phyloP scores from a whole-genome alignment of 1,140 invertebrate species.

The Formica selysi region DNA sequence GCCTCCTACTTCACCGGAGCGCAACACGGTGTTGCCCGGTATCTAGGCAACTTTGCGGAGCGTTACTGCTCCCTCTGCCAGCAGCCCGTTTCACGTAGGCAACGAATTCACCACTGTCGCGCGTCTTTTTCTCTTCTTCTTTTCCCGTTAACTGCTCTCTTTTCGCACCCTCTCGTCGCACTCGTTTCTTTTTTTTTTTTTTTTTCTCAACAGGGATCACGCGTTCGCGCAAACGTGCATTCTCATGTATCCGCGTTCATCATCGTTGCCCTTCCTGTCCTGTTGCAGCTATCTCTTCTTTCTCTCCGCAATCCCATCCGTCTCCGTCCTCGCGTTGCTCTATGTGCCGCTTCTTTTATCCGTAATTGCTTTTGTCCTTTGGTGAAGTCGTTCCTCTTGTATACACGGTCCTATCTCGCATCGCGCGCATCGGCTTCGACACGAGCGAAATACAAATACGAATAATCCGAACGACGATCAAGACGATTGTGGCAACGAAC shows the following conservation, averaged over 20 bases:
- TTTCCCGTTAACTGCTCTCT: neutral
- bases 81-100: constrained; percentile 50
- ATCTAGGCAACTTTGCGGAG: constrained; percentile 74
- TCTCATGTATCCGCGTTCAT: constrained; percentile 29
- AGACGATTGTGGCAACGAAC: constrained; percentile 40
- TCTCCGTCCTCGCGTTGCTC: constrained; percentile 20
- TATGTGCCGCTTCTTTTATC: constrained; percentile 23
- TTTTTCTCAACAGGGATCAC: constrained; percentile 11
- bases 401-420: constrained; percentile 29
- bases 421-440: constrained; percentile 34
- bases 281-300: neutral
- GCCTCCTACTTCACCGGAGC: constrained; percentile 73
- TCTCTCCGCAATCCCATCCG: constrained; percentile 26
- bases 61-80: constrained; percentile 68
- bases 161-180: constrained; percentile 6
- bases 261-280: constrained; percentile 23
- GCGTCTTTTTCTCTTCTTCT: constrained; percentile 29
- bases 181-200: constrained; percentile 5
- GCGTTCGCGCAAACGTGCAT: constrained; percentile 40
- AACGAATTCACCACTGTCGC: constrained; percentile 51
- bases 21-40: constrained; percentile 75
- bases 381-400: constrained; percentile 9
- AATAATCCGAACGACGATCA: constrained; percentile 32
- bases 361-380: constrained; percentile 28
- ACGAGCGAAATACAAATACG: constrained; percentile 4